A percentile compares a stretch with the other conserved stretches of the same genome.
Conservation (phyloP, 2,113 vertebrate genomes). For the Zosterops japonicus region DNA sequence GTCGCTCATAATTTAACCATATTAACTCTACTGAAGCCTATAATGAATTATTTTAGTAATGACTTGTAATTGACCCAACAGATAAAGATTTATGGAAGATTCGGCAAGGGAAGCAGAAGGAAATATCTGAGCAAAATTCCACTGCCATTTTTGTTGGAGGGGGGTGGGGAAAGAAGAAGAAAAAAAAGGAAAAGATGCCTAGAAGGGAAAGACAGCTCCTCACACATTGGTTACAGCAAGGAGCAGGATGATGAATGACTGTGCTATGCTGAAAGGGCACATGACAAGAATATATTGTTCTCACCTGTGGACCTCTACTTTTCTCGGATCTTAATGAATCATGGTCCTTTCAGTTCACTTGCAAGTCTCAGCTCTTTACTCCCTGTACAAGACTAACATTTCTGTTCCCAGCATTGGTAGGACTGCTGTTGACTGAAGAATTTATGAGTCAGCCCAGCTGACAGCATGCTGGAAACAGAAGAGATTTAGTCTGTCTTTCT, state of each 20-base stretch:
- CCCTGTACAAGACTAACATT: neutral
- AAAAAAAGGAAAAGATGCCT: neutral
- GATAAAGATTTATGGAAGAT: conserved; percentile 35
- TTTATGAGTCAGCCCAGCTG: conserved; percentile 51
- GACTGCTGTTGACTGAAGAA: conserved; percentile 56
- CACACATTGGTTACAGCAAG: conserved; percentile 12
- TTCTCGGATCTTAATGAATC: conserved; percentile 18
- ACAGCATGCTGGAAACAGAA: conserved; percentile 40
- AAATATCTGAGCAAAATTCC: conserved; percentile 43
- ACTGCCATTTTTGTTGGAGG: neutral
- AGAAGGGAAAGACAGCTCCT: conserved; percentile 41
- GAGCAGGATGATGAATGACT: conserved; percentile 39
- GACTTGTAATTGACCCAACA: neutral
- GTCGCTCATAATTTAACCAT: neutral
- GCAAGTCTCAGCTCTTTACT: neutral
- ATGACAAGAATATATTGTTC: conserved; percentile 46
- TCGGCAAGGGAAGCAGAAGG: neutral
- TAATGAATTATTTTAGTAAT: conserved; percentile 21
- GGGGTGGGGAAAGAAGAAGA: neutral
- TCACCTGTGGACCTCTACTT: conserved; percentile 10
- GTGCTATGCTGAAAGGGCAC: neutral
- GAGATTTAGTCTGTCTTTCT: conserved; percentile 51
- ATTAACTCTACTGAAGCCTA: neutral
- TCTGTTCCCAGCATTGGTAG: neutral
- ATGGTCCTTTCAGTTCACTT: conserved; percentile 17